A percentile compares a stretch with the other conserved stretches of the same genome.
Evolutionary conservation across 2,113 vertebrate genomes (phyloP).

Genomic region (Malurus cyaneus): DNA sequence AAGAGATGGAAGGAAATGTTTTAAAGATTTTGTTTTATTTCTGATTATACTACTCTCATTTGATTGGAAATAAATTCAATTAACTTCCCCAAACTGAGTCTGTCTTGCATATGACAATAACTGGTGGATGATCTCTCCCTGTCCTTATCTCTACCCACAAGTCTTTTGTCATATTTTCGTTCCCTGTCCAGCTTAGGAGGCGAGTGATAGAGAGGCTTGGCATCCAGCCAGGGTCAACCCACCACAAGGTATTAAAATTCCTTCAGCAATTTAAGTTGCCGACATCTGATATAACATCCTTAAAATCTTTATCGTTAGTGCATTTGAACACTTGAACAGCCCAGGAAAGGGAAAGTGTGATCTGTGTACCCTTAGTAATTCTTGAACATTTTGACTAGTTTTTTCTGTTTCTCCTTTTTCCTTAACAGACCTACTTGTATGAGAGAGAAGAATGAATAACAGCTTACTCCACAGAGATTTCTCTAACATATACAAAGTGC

Average conservation of each 20-base stretch:
- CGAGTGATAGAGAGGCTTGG: neutral
- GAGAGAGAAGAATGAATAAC: neutral
- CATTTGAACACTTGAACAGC: neutral
- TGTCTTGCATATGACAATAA: neutral
- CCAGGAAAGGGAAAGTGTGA: neutral
- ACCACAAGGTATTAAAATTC: neutral
- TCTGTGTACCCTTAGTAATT: neutral
- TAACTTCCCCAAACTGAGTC: neutral
- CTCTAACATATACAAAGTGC: neutral
- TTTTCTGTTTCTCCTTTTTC: neutral
- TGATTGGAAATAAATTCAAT: neutral
- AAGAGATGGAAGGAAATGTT: neutral
- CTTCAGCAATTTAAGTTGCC: neutral
- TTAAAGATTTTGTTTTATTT: neutral
- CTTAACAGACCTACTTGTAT: neutral
- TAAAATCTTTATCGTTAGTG: neutral
- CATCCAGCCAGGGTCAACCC: neutral
- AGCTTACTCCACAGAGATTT: neutral
- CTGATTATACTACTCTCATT: neutral
- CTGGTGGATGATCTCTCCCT: neutral
- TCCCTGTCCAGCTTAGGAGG: neutral
- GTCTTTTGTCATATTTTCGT: neutral
- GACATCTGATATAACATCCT: neutral
- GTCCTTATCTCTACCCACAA: accelerated
- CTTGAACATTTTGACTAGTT: neutral